These are phyloP conservation scores for Coreius guichenoti DNA, from an alignment of 2,797 vertebrate genomes.

Conservation along the genomic window DNA sequence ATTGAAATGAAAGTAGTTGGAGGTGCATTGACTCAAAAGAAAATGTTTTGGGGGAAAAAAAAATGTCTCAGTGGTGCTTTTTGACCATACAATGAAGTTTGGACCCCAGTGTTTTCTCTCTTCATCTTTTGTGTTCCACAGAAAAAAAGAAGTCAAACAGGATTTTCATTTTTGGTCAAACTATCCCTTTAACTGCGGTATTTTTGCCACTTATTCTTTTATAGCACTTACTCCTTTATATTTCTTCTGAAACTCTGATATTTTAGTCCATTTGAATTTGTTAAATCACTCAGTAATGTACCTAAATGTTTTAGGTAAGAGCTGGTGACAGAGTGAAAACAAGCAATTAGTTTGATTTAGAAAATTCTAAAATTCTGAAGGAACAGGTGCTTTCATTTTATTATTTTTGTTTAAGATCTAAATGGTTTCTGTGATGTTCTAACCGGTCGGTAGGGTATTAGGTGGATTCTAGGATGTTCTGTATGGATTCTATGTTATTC, in stretches of 20 bases:
- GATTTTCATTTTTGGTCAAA: not conserved
- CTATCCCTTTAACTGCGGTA: not conserved
- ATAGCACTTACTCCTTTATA: not conserved
- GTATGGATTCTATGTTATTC: not conserved
- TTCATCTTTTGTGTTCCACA: not conserved
- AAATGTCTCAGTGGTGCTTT: not conserved
- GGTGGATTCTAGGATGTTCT: not conserved
- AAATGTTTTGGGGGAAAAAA: not conserved
- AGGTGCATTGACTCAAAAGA: not conserved
- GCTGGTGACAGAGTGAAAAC: constrained; percentile 10
- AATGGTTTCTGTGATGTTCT: not conserved
- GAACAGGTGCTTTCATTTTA: not conserved
- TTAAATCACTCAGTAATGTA: not conserved
- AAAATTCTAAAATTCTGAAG: not conserved
- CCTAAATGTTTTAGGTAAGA: constrained; percentile 7
- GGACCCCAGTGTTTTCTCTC: not conserved
- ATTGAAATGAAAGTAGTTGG: constrained; percentile 2
- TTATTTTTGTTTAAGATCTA: not conserved
- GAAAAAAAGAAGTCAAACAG: too few relatives aligned
- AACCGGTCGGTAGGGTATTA: not conserved
- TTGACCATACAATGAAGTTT: not conserved
- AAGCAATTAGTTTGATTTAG: constrained; percentile 18
- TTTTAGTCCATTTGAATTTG: not conserved
- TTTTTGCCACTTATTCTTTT: too few relatives aligned
- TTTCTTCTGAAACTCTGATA: not conserved